Evolutionary conservation across 2,888 invertebrate species (phyloP).

Genomic region (Tortricodes alternella): DNA sequence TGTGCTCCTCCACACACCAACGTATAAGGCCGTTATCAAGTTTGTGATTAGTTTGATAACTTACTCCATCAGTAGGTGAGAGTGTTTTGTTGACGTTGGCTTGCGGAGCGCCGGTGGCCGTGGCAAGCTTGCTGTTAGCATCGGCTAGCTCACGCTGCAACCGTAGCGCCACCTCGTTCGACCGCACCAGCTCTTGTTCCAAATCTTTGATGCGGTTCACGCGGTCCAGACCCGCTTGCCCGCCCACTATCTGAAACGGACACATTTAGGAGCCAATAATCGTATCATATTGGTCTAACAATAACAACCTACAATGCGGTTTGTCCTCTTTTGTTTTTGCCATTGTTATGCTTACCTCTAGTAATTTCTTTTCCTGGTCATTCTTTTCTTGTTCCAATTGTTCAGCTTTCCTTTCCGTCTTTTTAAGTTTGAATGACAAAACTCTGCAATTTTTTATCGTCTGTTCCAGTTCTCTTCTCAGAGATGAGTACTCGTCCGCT

Average conservation of each 20-base stretch:
- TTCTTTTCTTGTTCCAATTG: conserved; percentile 93
- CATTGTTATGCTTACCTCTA: conserved; percentile 60
- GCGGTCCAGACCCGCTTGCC: conserved; percentile 83
- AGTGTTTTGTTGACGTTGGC: conserved; percentile 82
- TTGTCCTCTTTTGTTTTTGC: background rate
- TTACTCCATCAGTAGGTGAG: conserved; percentile 84
- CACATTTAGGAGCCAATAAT: too few relatives aligned
- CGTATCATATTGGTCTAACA: background rate
- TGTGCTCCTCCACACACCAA: too few relatives aligned
- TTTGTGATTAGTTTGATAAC: conserved; percentile 23
- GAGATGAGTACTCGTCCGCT: conserved; percentile 96
- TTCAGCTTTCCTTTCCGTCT: conserved; percentile 94
- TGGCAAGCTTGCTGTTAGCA: conserved; percentile 82
- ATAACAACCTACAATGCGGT: background rate
- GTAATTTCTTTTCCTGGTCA: conserved; percentile 86
- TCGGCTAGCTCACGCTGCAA: conserved; percentile 88
- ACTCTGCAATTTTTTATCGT: conserved; percentile 99
- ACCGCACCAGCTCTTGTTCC: conserved; percentile 92
- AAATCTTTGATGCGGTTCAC: conserved; percentile 89
- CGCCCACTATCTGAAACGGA: conserved; percentile 79
- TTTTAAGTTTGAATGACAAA: conserved; percentile 98
- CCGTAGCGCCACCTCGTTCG: conserved; percentile 87
- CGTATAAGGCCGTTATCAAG: too few relatives aligned
- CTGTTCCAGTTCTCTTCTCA: conserved; percentile 97
- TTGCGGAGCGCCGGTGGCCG: conserved; percentile 61